These are phyloP conservation scores for Electrophaes corylata DNA, from an alignment of 2,888 invertebrate genomes.

Conservation along the genomic window DNA sequence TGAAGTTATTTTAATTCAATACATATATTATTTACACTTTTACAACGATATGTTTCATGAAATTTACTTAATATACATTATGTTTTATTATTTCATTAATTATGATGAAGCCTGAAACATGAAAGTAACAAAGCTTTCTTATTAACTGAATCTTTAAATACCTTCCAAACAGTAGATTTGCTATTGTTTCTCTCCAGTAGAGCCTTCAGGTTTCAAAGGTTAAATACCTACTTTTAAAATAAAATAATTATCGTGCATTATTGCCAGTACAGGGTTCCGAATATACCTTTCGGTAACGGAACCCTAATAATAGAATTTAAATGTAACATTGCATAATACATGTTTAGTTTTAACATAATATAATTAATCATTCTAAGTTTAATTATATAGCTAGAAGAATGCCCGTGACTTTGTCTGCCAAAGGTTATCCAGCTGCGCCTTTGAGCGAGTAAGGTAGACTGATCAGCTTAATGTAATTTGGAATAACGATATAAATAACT, in stretches of 20 bases:
- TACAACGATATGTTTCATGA: slow-evolving; percentile 17
- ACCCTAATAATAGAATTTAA: neutral
- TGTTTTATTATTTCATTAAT: too few relatives aligned
- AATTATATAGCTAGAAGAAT: neutral
- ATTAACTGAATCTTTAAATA: neutral
- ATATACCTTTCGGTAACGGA: too few relatives aligned
- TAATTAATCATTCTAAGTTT: neutral
- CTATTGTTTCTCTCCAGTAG: neutral
- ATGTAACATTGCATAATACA: slow-evolving; percentile 10
- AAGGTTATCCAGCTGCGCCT: neutral
- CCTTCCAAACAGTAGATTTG: neutral
- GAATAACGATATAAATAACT: neutral
- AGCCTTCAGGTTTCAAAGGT: neutral
- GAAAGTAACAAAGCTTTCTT: neutral
- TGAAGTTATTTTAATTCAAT: slow-evolving; percentile 42
- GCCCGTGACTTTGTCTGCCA: neutral
- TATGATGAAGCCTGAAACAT: too few relatives aligned
- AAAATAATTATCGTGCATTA: neutral
- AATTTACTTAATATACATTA: too few relatives aligned
- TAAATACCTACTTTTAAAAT: neutral
- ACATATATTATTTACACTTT: slow-evolving; percentile 41
- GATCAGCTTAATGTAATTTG: neutral
- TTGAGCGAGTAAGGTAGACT: neutral
- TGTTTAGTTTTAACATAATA: slow-evolving; percentile 12
- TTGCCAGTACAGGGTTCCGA: neutral